Evolutionary conservation across 2,113 vertebrate genomes (phyloP).

Genomic region (Coptodon bakossiorum): DNA sequence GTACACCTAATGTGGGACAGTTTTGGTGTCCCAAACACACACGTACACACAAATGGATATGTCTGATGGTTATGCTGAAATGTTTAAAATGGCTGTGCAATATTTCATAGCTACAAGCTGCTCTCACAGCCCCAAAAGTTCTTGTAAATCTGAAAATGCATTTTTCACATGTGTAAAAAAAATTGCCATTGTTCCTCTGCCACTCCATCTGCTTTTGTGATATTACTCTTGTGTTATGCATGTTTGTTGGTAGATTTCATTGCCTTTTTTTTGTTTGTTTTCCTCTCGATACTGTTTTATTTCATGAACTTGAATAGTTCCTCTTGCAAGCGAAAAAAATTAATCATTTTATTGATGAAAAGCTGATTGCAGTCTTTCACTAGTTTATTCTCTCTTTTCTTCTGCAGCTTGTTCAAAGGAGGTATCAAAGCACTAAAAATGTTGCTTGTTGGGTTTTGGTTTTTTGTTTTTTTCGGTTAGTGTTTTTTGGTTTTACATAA

Average conservation of each 20-base stretch:
- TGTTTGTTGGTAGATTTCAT: neutral
- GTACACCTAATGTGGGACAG: constrained; percentile 39
- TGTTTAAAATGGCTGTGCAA: constrained; percentile 33
- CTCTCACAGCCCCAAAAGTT: neutral
- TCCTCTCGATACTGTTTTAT: constrained; percentile 18
- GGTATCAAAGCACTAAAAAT: constrained; percentile 15
- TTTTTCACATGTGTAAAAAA: neutral
- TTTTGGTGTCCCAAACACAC: neutral
- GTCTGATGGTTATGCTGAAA: constrained; percentile 58
- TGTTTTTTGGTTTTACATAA: neutral
- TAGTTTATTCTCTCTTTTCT: neutral
- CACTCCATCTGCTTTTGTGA: neutral
- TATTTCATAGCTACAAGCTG: constrained; percentile 45
- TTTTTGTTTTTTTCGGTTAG: neutral
- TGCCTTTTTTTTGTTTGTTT: neutral
- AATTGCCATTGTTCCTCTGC: constrained; percentile 3
- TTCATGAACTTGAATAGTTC: constrained; percentile 36
- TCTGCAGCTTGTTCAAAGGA: constrained; percentile 13
- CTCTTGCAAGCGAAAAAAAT: constrained; percentile 8
- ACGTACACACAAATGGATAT: neutral
- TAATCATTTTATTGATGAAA: constrained; percentile 39
- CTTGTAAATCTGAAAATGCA: neutral
- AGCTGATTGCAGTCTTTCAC: constrained; percentile 28
- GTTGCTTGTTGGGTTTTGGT: neutral
- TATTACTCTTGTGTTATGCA: neutral